These are phyloP conservation scores for Enteromius mattozi DNA, from an alignment of 2,797 vertebrate species.

Conservation along the genomic window DNA sequence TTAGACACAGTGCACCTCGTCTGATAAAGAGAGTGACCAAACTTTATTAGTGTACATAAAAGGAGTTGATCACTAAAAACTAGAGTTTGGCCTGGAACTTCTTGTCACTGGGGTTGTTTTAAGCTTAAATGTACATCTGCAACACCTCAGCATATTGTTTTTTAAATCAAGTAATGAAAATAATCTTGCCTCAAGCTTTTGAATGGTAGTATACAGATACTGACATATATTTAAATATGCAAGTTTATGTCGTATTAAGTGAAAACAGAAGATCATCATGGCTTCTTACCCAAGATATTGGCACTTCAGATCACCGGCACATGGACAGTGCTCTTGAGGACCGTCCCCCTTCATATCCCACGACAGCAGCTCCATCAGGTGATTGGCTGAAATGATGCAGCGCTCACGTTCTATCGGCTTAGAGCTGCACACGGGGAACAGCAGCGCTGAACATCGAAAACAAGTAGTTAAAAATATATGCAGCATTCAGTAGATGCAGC, in stretches of 20 bases:
- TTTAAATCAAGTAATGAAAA: neutral
- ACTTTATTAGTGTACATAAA: no score
- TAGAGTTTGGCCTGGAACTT: no score
- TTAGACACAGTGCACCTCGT: slow-evolving; percentile 78
- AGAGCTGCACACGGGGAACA: slow-evolving; percentile 88
- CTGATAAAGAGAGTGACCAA: slow-evolving; percentile 64
- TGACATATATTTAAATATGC: neutral
- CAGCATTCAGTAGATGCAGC: neutral
- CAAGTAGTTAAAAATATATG: neutral
- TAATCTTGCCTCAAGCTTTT: neutral
- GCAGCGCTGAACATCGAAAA: slow-evolving; percentile 76
- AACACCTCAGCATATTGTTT: neutral
- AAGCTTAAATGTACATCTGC: no score
- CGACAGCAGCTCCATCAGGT: slow-evolving; percentile 85
- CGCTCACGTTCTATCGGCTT: slow-evolving; percentile 85
- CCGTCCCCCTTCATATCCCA: slow-evolving; percentile 84
- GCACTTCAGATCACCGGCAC: slow-evolving; percentile 87
- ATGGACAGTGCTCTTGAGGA: slow-evolving; percentile 88
- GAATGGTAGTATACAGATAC: neutral
- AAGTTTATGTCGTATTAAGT: neutral
- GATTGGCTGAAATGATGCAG: slow-evolving; percentile 84
- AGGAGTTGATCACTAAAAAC: no score
- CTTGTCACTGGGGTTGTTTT: no score
- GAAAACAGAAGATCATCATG: no score
- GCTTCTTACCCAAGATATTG: slow-evolving; percentile 85